Conservation (phyloP, 2,797 vertebrate species). For the Chromobotia macracanthus region DNA sequence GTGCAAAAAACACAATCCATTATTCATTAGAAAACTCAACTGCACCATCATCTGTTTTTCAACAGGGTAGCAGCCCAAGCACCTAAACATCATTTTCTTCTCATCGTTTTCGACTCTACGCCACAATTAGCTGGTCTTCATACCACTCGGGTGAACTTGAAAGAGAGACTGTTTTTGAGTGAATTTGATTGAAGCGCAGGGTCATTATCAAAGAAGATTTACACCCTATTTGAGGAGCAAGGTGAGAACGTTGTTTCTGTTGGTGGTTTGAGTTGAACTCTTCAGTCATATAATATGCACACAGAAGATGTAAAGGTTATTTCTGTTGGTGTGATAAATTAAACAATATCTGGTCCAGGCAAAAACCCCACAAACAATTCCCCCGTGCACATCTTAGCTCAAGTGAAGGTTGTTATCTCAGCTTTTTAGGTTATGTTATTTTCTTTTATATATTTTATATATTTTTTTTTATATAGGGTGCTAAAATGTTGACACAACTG, state of each 20-base stretch:
- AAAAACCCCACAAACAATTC: conserved; percentile 14
- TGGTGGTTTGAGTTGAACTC: background rate
- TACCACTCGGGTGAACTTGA: background rate
- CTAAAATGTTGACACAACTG: background rate
- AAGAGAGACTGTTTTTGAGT: conserved; percentile 33
- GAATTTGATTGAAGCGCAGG: background rate
- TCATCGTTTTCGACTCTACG: conserved; percentile 9
- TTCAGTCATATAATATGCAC: background rate
- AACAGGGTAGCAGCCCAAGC: conserved; percentile 42
- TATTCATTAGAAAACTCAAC: conserved; percentile 72
- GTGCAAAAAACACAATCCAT: conserved; percentile 70
- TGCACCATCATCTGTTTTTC: conserved; percentile 19
- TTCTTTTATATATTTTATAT: no score
- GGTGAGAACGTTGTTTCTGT: background rate
- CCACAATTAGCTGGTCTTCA: conserved; percentile 6
- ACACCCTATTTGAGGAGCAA: background rate
- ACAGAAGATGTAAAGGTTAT: conserved; percentile 47
- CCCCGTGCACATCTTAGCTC: background rate
- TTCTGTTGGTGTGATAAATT: conserved; percentile 48
- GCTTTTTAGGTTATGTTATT: no score
- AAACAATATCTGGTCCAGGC: conserved; percentile 47
- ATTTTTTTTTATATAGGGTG: no score
- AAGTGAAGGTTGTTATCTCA: background rate
- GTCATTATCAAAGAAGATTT: background rate
- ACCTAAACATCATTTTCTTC: background rate